A percentile compares a stretch with the other conserved stretches of the same genome.
phyloP scores from a whole-genome alignment of 2,888 invertebrate species.

The Lasioglossum oenotherae region DNA sequence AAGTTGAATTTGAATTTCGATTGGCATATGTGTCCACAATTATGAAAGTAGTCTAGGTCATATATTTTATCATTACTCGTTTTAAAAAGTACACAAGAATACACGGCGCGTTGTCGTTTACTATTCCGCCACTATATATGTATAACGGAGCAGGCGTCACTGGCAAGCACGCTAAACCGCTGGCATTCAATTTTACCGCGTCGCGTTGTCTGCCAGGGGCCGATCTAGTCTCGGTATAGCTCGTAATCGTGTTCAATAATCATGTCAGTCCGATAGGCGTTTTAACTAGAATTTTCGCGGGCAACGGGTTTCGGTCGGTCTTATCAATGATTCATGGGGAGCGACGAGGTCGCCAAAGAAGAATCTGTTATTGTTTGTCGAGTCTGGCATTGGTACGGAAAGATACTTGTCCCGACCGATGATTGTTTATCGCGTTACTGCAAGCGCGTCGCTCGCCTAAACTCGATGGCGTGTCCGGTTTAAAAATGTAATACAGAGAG shows the following conservation, averaged over 20 bases:
- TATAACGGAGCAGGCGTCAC: not conserved
- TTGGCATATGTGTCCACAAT: no score
- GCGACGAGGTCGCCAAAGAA: slow-evolving; percentile 11
- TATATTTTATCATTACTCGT: no score
- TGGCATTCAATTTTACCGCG: not conserved
- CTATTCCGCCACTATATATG: not conserved
- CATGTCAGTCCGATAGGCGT: slow-evolving; percentile 21
- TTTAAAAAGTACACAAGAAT: not conserved
- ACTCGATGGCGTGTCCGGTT: not conserved
- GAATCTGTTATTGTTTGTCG: slow-evolving; percentile 42
- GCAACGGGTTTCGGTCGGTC: slow-evolving; percentile 6
- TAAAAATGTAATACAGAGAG: slow-evolving; percentile 1
- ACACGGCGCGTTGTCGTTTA: not conserved
- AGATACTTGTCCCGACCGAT: slow-evolving; percentile 8
- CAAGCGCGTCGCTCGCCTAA: not conserved
- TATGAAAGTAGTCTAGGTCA: no score
- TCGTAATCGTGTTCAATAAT: slow-evolving; percentile 48
- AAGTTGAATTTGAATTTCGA: no score
- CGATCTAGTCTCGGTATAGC: not conserved
- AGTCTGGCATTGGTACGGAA: not conserved
- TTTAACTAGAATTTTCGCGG: slow-evolving; percentile 32
- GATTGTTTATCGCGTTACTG: slow-evolving; percentile 18
- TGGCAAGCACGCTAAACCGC: not conserved
- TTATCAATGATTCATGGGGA: slow-evolving; percentile 42
- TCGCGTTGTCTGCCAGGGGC: not conserved